These are phyloP conservation scores for Chionomys nivalis DNA, from an alignment of 2,113 vertebrate genomes.

Conservation along the genomic window DNA sequence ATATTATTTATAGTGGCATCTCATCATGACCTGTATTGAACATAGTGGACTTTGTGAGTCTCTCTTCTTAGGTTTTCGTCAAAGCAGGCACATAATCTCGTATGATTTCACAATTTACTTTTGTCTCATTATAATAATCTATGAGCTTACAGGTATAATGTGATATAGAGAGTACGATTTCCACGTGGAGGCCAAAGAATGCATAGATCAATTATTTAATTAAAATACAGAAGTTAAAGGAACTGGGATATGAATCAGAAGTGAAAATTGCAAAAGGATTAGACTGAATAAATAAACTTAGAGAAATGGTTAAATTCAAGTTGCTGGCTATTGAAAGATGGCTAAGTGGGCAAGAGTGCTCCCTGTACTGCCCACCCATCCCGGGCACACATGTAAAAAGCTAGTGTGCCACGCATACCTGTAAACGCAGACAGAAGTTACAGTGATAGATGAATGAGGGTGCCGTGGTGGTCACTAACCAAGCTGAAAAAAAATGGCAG, in stretches of 20 bases:
- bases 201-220: not conserved
- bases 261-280: slow-evolving; percentile 6
- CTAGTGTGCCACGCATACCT: not conserved
- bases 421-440: too few species aligned
- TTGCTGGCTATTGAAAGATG: not conserved
- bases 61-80: not conserved
- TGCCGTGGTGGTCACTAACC: not conserved
- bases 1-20: not conserved
- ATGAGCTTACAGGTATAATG: not conserved
- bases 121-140: not conserved
- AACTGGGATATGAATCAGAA: not conserved
- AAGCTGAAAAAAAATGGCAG: not conserved
- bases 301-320: slow-evolving; percentile 25
- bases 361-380: too few species aligned
- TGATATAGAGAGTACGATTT: slow-evolving; percentile 6
- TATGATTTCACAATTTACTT: slow-evolving; percentile 41
- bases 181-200: slow-evolving; percentile 25
- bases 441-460: not conserved
- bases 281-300: not conserved
- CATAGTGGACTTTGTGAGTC: not conserved
- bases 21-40: not conserved
- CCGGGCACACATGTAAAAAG: not conserved
- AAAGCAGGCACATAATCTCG: not conserved
- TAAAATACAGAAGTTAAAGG: slow-evolving; percentile 31
- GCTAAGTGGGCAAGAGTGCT: not conserved